A percentile compares a stretch with the other conserved stretches of the same genome.
Evolutionary conservation across 2,888 invertebrate species (phyloP).

Genomic region (Drosophila pseudotakahashii): DNA sequence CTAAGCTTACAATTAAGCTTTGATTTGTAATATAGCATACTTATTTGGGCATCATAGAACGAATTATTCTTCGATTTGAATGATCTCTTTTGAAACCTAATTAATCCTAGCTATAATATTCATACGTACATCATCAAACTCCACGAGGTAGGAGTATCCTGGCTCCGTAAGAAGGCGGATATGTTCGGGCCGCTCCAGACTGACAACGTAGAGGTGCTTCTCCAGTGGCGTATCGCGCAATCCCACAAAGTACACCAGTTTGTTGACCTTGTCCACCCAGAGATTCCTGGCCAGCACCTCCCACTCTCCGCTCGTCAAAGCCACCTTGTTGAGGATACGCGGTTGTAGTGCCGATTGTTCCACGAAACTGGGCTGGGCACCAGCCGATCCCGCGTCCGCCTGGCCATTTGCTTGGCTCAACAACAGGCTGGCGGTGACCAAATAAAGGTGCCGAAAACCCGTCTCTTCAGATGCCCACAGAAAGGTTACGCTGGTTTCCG

Average conservation of each 20-base stretch:
- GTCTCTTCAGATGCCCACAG: conserved; percentile 97
- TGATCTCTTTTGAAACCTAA: too few species aligned
- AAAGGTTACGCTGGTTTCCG: conserved; percentile 86
- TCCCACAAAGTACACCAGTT: conserved; percentile 95
- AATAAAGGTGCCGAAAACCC: conserved; percentile 94
- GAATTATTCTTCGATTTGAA: too few species aligned
- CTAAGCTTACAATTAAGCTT: not conserved
- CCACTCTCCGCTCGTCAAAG: conserved; percentile 96
- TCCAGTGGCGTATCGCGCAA: conserved; percentile 95
- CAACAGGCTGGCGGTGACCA: conserved; percentile 88
- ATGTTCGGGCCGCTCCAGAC: conserved; percentile 89
- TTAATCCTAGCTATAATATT: too few species aligned
- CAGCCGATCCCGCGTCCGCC: conserved; percentile 50
- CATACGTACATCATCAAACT: conserved; percentile 89
- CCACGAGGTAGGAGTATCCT: conserved; percentile 93
- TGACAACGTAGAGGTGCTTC: conserved; percentile 95
- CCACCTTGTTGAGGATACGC: conserved; percentile 88
- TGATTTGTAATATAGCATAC: not conserved
- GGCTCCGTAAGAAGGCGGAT: conserved; percentile 91
- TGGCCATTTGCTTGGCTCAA: conserved; percentile 84
- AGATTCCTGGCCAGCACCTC: conserved; percentile 93
- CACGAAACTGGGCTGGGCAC: conserved; percentile 69
- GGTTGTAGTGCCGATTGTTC: conserved; percentile 85
- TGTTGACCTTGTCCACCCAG: conserved; percentile 92
- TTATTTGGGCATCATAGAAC: not conserved